A percentile compares a stretch with the other conserved stretches of the same genome.
These are phyloP conservation scores for Idaea straminata DNA, from an alignment of 2,888 invertebrate genomes.

Conservation along the genomic window DNA sequence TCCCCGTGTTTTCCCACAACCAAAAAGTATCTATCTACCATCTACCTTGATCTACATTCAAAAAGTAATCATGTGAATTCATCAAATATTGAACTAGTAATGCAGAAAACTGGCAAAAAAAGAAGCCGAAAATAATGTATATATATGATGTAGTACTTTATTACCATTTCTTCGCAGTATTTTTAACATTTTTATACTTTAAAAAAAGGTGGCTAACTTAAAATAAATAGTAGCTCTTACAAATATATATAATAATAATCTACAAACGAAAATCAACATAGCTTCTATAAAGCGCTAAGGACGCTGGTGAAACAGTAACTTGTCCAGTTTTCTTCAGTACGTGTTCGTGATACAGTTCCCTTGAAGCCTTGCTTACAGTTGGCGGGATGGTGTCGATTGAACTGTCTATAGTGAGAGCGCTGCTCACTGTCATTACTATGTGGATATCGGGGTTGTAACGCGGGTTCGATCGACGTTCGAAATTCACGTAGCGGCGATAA, in stretches of 20 bases:
- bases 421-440: constrained; percentile 81
- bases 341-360: constrained; percentile 85
- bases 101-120: no score
- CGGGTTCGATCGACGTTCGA: constrained; percentile 82
- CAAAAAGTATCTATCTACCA: no score
- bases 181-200: no score
- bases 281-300: constrained; percentile 51
- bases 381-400: constrained; percentile 84
- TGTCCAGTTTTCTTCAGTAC: constrained; percentile 80
- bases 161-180: no score
- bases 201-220: background rate
- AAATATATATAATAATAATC: constrained; percentile 14
- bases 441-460: constrained; percentile 70
- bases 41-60: no score
- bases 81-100: no score
- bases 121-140: no score
- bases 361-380: constrained; percentile 80
- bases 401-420: constrained; percentile 83
- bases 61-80: no score
- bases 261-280: constrained; percentile 57
- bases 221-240: constrained; percentile 6
- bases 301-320: constrained; percentile 51
- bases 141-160: no score
- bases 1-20: no score
- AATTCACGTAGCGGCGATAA: constrained; percentile 81